phyloP scores from a whole-genome alignment of 2,797 vertebrate genomes.

The Myotis pilosus region DNA sequence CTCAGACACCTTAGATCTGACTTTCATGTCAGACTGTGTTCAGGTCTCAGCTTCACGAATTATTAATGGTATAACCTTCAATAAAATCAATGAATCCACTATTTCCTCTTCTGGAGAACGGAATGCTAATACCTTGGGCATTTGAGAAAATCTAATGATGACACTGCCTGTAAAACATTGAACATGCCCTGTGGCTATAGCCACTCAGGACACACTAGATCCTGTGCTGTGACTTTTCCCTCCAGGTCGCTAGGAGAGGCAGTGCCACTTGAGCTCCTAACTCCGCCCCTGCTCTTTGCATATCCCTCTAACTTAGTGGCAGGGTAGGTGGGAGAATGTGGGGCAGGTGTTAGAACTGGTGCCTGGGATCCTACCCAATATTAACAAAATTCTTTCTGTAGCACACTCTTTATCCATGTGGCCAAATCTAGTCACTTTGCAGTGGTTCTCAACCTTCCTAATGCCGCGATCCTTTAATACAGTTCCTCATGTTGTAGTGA shows the following conservation, averaged over 20 bases:
- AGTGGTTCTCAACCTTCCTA: too few species aligned
- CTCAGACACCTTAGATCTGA: not conserved
- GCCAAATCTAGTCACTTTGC: too few species aligned
- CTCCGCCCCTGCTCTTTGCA: not conserved
- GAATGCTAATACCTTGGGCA: not conserved
- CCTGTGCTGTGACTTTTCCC: not conserved
- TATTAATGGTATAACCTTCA: not conserved
- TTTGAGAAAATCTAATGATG: not conserved
- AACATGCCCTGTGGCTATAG: not conserved
- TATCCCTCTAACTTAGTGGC: not conserved
- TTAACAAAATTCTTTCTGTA: not conserved
- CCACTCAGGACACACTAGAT: not conserved
- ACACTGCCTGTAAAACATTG: not conserved
- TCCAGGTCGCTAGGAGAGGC: not conserved
- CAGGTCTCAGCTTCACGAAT: not conserved
- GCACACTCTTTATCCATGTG: not conserved
- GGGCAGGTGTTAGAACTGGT: not conserved
- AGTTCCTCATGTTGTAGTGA: too few species aligned
- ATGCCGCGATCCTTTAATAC: too few species aligned
- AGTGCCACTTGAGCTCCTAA: not conserved
- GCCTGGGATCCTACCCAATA: not conserved
- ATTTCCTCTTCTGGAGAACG: not conserved
- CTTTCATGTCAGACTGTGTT: not conserved
- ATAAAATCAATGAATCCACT: not conserved
- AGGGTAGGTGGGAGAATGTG: not conserved